A percentile compares a stretch with the other conserved stretches of the same genome.
phyloP scores from a whole-genome alignment of 2,888 invertebrate genomes.

The Amblyteles armatorius region DNA sequence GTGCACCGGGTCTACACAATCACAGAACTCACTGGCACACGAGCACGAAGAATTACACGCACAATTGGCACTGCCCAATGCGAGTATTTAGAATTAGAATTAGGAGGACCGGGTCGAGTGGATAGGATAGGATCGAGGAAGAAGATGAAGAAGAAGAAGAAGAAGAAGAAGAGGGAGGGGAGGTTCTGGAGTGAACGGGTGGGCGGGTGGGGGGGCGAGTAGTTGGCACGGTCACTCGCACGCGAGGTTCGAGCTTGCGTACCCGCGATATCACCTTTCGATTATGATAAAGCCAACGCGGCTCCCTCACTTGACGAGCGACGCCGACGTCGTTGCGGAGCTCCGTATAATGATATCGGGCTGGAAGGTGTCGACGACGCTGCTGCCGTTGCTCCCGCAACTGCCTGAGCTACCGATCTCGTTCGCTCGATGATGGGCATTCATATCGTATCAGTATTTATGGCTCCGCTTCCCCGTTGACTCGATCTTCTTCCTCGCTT shows the following conservation, averaged over 20 bases:
- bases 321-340: slow-evolving; percentile 39
- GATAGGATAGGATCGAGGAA: slow-evolving; percentile 16
- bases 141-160: not conserved
- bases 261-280: slow-evolving; percentile 5
- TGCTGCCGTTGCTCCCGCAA: not conserved
- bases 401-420: too few species aligned
- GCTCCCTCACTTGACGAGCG: slow-evolving; percentile 56
- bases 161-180: too few species aligned
- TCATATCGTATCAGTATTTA: slow-evolving; percentile 1
- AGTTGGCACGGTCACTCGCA: slow-evolving; percentile 35
- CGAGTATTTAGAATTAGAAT: not conserved
- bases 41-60: slow-evolving; percentile 20
- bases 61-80: slow-evolving; percentile 31
- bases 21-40: slow-evolving; percentile 27
- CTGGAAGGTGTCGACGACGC: slow-evolving; percentile 66
- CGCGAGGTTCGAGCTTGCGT: slow-evolving; percentile 17
- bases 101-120: not conserved
- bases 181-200: too few species aligned
- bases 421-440: slow-evolving; percentile 1
- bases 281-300: slow-evolving; percentile 4
- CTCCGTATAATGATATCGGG: slow-evolving; percentile 63
- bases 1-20: not conserved
- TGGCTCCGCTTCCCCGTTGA: not conserved
- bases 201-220: not conserved
- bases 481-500: not conserved